Base-by-base conservation (phyloP, 2,888 invertebrate species). In the Sinotaia quadrata region DNA sequence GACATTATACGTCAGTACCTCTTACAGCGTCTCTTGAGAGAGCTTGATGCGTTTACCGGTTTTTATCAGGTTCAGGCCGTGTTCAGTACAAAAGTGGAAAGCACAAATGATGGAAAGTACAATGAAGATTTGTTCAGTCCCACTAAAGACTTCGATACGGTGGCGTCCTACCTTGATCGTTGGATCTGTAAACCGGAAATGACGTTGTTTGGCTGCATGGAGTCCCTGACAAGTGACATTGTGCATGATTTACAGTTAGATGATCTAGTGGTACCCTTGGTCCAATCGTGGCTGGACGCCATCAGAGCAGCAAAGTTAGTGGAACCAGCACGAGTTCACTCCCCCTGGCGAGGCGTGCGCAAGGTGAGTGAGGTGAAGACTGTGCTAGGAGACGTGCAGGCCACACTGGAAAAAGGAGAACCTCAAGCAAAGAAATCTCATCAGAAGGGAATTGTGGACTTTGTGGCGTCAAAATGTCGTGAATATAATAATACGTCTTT, bases 21-120 rank as follows among this genome's bases (percentile, higher is more conserved):
- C 31, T 18, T 18, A 18, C 65, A 65, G 47, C 21, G 65, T 15
- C 41, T 65, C 37, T 44, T 65, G 56, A 31, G 56, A 29, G 65
- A 65, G n/a, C 56, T 65, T 37, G 65, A 65, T 56, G 65, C 65
- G 33, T 65, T 65, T 47, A 44, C 65, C 5, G 65, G 65, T 21
- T 56, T 54, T 34, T 65, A 65, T 56, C 65, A 54, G 33, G 29
- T 65, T 12, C 24, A 15, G 1, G 21, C 34, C 18, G 27, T 54
- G 2, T 2, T 47, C 36, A 49, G 24, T 2, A 10, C 41, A 21
- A 12, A 29, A 8, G 21, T n/a, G 12, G 18, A 12, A 8, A n/a
- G n/a, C n/a, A n/a, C n/a, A n/a, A n/a, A n/a, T n/a, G n/a, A n/a
- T n/a, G n/a, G n/a, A n/a, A n/a, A n/a, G n/a, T n/a, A n/a, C n/a